Conservation (phyloP, 2,888 invertebrate genomes). For the Tinea semifulvella region DNA sequence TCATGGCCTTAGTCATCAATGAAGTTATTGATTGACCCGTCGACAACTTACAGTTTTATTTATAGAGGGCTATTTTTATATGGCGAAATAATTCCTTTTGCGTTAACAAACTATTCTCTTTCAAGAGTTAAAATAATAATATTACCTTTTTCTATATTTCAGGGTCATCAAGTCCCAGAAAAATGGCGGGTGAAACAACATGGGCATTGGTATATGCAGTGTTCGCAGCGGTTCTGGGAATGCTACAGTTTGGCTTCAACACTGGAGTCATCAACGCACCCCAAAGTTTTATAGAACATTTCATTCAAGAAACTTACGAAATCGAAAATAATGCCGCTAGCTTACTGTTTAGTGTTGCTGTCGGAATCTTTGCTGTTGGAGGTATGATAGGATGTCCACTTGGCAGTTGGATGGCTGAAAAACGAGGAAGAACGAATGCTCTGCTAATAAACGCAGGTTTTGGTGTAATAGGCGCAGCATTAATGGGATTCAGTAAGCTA, state of each 20-base stretch:
- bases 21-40: slow-evolving; percentile 1
- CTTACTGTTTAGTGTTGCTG: slow-evolving; percentile 71
- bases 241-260: slow-evolving; percentile 78
- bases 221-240: slow-evolving; percentile 72
- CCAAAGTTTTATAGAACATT: slow-evolving; percentile 68
- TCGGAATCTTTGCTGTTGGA: slow-evolving; percentile 80
- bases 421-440: slow-evolving; percentile 74
- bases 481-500: slow-evolving; percentile 73
- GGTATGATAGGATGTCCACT: slow-evolving; percentile 81
- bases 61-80: too few species aligned
- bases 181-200: slow-evolving; percentile 62
- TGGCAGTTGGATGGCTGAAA: slow-evolving; percentile 77
- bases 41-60: too few species aligned
- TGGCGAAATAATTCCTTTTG: too few species aligned
- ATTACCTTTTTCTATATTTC: slow-evolving; percentile 24
- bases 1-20: not conserved
- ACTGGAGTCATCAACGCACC: slow-evolving; percentile 77
- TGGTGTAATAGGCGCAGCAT: slow-evolving; percentile 70
- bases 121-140: too few species aligned
- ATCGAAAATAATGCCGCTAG: slow-evolving; percentile 50
- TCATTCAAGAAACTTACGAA: slow-evolving; percentile 64
- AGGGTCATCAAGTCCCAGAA: slow-evolving; percentile 28
- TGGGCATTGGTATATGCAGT: slow-evolving; percentile 71
- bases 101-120: too few species aligned
- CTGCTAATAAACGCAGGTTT: slow-evolving; percentile 70